A percentile compares a stretch with the other conserved stretches of the same genome.
Conservation (phyloP, 2,797 vertebrate species). For the Esox masquinongy region DNA sequence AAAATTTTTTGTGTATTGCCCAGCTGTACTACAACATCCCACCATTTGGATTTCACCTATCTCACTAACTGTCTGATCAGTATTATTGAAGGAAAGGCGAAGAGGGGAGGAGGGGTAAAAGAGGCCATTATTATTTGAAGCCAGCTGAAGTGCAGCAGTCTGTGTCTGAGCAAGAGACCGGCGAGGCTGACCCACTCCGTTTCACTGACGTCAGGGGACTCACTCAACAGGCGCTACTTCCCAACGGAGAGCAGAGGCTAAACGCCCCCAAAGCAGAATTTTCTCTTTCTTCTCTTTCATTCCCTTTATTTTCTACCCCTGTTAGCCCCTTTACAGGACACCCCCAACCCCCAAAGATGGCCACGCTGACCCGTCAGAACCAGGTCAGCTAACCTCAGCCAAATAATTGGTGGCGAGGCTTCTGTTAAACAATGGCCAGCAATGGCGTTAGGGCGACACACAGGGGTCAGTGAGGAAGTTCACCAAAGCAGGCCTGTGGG, state of each 20-base stretch:
- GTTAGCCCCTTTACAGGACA: slow-evolving; percentile 30
- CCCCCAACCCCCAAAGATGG: slow-evolving; percentile 22
- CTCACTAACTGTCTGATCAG: not conserved
- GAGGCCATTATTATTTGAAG: not conserved
- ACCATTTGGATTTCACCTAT: not conserved
- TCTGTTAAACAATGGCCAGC: slow-evolving; percentile 54
- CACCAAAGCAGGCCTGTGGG: slow-evolving; percentile 59
- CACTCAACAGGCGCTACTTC: slow-evolving; percentile 27
- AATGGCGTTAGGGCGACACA: slow-evolving; percentile 43
- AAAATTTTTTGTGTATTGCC: too few species aligned
- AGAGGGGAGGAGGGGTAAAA: not conserved
- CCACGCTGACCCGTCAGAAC: slow-evolving; percentile 31
- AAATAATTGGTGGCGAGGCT: slow-evolving; percentile 40
- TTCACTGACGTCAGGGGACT: slow-evolving; percentile 23
- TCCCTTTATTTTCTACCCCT: not conserved
- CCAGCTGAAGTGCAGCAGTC: not conserved
- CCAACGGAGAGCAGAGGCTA: slow-evolving; percentile 14
- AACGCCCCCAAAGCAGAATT: slow-evolving; percentile 17
- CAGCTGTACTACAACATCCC: too few species aligned
- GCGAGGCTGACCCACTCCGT: slow-evolving; percentile 9
- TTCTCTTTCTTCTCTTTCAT: slow-evolving; percentile 3
- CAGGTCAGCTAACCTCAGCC: slow-evolving; percentile 41
- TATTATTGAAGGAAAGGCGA: not conserved
- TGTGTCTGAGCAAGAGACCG: not conserved
- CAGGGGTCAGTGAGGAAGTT: slow-evolving; percentile 41